A percentile compares a stretch with the other conserved stretches of the same genome.
Conservation (phyloP, 2,797 vertebrate genomes). For the Platyrinchus mystaceus region DNA sequence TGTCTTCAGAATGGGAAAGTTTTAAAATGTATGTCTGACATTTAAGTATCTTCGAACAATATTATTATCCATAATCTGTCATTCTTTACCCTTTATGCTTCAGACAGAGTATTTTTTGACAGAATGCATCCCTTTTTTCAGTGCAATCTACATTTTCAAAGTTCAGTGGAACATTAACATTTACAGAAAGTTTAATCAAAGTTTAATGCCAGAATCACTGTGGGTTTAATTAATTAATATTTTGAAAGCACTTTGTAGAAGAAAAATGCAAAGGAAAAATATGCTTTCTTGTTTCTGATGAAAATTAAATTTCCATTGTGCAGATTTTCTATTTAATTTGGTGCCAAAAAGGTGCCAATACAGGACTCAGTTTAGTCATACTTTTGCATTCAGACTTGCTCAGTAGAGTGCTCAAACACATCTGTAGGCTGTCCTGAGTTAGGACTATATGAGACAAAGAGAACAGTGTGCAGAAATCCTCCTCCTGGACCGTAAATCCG, state of each 20-base stretch:
- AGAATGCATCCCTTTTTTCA: background rate
- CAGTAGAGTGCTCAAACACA: background rate
- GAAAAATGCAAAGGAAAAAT: background rate
- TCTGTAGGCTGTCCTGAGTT: background rate
- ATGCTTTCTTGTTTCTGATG: background rate
- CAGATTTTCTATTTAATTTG: background rate
- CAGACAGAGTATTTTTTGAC: background rate
- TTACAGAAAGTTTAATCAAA: constrained; percentile 6
- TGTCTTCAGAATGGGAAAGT: background rate
- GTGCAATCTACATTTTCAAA: background rate
- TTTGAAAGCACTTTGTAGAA: constrained; percentile 6
- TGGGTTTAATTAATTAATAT: constrained; percentile 35
- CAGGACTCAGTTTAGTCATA: background rate
- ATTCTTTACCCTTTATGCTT: background rate
- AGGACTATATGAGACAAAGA: background rate
- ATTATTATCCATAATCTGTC: background rate
- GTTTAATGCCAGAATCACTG: background rate
- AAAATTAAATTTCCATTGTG: background rate
- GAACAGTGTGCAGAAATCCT: background rate
- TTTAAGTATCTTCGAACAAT: constrained; percentile 19
- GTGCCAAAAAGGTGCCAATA: background rate
- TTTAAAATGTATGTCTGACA: background rate
- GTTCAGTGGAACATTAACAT: constrained; percentile 11
- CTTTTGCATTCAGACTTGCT: background rate
- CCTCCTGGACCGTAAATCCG: background rate